Base-by-base conservation (phyloP, 2,113 vertebrate genomes). In the Rostratula benghalensis region DNA sequence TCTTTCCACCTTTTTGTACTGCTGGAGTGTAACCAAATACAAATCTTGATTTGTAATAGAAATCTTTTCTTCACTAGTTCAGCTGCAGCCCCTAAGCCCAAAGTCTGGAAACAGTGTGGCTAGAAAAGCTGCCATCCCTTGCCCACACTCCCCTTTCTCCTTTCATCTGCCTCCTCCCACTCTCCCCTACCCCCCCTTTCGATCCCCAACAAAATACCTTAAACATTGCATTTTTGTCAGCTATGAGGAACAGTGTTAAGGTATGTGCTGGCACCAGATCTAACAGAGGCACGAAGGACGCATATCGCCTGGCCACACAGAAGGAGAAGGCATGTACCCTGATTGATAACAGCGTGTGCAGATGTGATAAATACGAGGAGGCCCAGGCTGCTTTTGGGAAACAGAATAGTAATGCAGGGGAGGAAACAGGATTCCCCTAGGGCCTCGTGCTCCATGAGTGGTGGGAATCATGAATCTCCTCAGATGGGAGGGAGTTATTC, bases 381-480 rank as follows among this genome's bases (percentile, higher is more conserved):
- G 50, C 69, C 83, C 48, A 11, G 24, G 37, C 41, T 79, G 59
- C 77, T 76, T 91, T 91, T 23, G 81, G 70, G 46, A 96, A 94
- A 90, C 25, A 18, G 46, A 57, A 90, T 57, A 59, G 46, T 83
- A 67, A 28, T 8, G 13, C 71, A 91, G 84, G 56, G 37, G 64
- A 74, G 53, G 78, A 88, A 57, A 13, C 0, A 0, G n/a, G 54
- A 67, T 84, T 73, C n/a, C 96, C 69, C 59, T 5, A 19, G 87
- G 74, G 79, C 71, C 82, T 51, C 1, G 3, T 78, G 17, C 9
- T 57, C 24, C 1, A 4, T 41, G 50, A 46, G 37, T 15, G 33
- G 65, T 30, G 65, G 85, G 87, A 94, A 51, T 87, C 28, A 28
- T 91, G 95, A 80, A 64, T 83, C 82, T 82, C 69, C 73, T 90